These are phyloP conservation scores for Clepsis dumicolana DNA, from an alignment of 2,888 invertebrate species.

Conservation along the genomic window DNA sequence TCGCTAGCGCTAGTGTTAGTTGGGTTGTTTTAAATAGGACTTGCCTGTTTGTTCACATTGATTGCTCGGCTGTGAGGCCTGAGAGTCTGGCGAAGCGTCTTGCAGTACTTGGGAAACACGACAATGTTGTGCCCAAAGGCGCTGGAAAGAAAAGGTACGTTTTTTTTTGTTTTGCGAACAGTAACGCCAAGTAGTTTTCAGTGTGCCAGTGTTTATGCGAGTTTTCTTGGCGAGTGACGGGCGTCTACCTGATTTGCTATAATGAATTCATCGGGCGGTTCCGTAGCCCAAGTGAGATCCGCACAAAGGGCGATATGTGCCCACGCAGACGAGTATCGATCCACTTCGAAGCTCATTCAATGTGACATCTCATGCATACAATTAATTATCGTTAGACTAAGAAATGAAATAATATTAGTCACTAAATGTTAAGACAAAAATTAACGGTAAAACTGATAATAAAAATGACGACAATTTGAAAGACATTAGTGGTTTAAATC, in stretches of 20 bases:
- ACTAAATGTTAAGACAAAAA: constrained; percentile 79
- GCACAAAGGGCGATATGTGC: constrained; percentile 84
- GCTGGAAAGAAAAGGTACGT: constrained; percentile 61
- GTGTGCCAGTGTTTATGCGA: constrained; percentile 26
- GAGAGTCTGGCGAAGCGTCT: constrained; percentile 68
- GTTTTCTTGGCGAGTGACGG: constrained; percentile 7
- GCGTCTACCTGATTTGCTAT: constrained; percentile 80
- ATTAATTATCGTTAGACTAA: constrained; percentile 77
- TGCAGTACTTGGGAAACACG: constrained; percentile 77
- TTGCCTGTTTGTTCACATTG: constrained; percentile 74
- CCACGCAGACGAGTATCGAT: constrained; percentile 81
- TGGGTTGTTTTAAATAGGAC: constrained; percentile 9
- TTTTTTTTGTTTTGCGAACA: not conserved
- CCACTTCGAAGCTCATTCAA: constrained; percentile 86
- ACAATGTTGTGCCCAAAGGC: constrained; percentile 81
- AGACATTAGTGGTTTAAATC: constrained; percentile 82
- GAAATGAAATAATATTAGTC: constrained; percentile 76
- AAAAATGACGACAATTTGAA: constrained; percentile 84
- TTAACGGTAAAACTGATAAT: constrained; percentile 80
- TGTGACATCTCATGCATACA: constrained; percentile 80
- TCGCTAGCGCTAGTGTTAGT: not conserved
- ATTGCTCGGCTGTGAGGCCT: constrained; percentile 63
- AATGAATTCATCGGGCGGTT: constrained; percentile 81
- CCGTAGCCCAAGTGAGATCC: constrained; percentile 82
- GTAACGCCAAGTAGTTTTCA: constrained; percentile 29